Conservation (phyloP, 2,113 vertebrate species). For the Triplophysa siluroides region DNA sequence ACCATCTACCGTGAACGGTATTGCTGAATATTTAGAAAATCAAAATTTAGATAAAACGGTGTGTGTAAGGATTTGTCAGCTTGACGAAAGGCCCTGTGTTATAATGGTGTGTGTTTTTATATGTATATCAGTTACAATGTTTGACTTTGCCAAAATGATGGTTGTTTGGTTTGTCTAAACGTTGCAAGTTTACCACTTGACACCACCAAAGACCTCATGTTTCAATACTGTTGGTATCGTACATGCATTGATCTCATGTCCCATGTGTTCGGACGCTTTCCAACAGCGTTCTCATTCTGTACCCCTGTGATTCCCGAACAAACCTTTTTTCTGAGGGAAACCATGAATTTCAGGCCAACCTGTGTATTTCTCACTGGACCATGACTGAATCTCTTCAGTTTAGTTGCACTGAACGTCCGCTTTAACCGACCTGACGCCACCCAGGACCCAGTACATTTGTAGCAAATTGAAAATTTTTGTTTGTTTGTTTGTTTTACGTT, state of each 20-base stretch:
- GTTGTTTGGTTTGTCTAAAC: constrained; percentile 12
- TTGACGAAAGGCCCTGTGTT: constrained; percentile 12
- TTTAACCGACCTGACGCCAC: constrained; percentile 67
- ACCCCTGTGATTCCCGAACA: constrained; percentile 36
- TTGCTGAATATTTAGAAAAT: constrained; percentile 3
- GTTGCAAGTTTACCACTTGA: constrained; percentile 63
- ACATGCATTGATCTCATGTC: neutral
- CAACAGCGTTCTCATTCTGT: neutral
- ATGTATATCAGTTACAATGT: neutral
- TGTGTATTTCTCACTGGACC: constrained; percentile 63
- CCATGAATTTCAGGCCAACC: constrained; percentile 34
- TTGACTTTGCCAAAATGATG: constrained; percentile 41
- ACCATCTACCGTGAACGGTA: constrained; percentile 5
- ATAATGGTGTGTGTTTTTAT: neutral
- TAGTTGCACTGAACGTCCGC: constrained; percentile 62
- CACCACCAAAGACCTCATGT: constrained; percentile 65
- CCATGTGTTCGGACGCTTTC: neutral
- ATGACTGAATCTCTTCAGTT: constrained; percentile 50
- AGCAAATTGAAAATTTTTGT: constrained; percentile 75
- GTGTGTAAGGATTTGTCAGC: neutral
- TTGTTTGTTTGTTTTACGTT: constrained; percentile 66
- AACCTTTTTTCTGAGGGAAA: constrained; percentile 22
- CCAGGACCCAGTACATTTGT: constrained; percentile 89
- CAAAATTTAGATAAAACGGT: neutral
- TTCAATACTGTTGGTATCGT: constrained; percentile 58